Evolutionary conservation across 2,797 vertebrate species (phyloP), one percentile per base, ranked within the genome.

Genomic region (Lutjanus argentimaculatus): DNA sequence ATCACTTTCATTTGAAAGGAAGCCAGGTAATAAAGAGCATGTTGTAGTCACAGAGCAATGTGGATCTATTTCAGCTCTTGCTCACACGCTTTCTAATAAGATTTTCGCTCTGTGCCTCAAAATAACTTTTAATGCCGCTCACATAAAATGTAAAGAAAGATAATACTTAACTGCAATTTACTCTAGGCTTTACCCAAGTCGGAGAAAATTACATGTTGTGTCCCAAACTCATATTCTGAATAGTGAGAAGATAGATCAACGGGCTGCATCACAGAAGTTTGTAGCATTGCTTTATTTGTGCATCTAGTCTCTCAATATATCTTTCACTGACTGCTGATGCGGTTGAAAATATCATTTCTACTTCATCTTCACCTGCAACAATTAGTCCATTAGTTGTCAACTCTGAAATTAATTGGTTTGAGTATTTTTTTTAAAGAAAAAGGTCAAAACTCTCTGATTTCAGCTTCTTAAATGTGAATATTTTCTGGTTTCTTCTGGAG

Each of bases 61-160:
- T 36, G 12, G 63, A 65, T 72, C 71, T 79, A 64, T 78, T 77
- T 79, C 59, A 75, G n/a, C 19, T 66, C 21, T 56, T 64, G 21
- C 46, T 59, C 16, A 52, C 2, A 63, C 72, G 46, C 16, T 71
- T 71, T 77, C 19, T 43, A 36, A 43, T 59, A 66, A 68, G 59
- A 70, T 63, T 53, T 15, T 68, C 21, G 66, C 61, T 70, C 4
- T 58, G 42, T 22, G 53, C 22, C 51, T 74, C 12, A 73, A 82
- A 85, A 77, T 80, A 71, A 22, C 57, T 70, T 79, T 30, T 56
- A 62, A 48, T 83, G 45, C 8, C 40, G 40, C 12, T 67, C 14
- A 3, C 48, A 52, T 42, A 7, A 56, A 78, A 65, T 25, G 22
- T 21, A 59, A 64, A 67, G 46, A 73, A 61, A 48, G 22, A 30